Evolutionary conservation across 2,113 vertebrate genomes (phyloP).

Genomic region (Nymphicus hollandicus): DNA sequence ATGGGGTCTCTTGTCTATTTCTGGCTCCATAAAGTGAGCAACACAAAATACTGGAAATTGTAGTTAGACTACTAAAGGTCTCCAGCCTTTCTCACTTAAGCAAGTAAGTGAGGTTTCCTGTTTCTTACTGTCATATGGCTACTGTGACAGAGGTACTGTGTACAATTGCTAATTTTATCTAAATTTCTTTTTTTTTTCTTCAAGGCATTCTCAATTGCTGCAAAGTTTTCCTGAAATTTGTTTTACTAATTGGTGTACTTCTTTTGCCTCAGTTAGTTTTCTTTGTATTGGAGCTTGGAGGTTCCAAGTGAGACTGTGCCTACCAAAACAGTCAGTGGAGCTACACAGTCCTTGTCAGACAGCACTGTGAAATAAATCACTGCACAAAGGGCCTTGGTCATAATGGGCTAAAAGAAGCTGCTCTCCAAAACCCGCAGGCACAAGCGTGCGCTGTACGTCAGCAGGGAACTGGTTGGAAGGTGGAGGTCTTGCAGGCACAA

Average conservation of each 20-base stretch:
- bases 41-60: slow-evolving; percentile 43
- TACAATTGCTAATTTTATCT: background rate
- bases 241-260: background rate
- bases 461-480: background rate
- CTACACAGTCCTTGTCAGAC: background rate
- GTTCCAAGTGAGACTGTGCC: background rate
- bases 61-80: background rate
- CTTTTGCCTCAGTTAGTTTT: background rate
- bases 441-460: background rate
- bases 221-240: background rate
- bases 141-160: background rate
- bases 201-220: background rate
- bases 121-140: slow-evolving; percentile 3
- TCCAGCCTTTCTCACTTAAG: slow-evolving; percentile 22
- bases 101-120: slow-evolving; percentile 56
- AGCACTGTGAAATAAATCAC: background rate
- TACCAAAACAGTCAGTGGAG: background rate
- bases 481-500: background rate
- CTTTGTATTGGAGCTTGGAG: background rate
- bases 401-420: background rate
- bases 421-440: background rate
- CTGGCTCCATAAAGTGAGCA: background rate
- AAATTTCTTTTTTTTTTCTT: background rate
- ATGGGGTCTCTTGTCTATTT: background rate
- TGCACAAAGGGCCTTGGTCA: background rate